A percentile compares a stretch with the other conserved stretches of the same genome.
Evolutionary conservation across 2,113 vertebrate genomes (phyloP).

Genomic region (Pachyramphus minor): DNA sequence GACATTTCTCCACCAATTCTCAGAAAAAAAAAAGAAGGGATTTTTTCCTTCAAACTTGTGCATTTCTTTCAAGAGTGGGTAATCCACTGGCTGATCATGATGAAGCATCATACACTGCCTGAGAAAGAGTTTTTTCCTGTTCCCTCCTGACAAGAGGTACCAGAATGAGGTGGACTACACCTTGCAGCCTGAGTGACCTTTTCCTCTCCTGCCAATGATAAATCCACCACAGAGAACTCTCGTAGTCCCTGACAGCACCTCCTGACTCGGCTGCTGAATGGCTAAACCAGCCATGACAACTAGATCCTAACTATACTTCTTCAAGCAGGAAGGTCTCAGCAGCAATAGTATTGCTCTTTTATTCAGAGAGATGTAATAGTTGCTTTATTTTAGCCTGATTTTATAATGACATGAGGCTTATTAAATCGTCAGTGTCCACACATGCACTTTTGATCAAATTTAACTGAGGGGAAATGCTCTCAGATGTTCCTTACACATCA

Average conservation of each 20-base stretch:
- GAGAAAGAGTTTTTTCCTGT: background rate
- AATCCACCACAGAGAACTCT: background rate
- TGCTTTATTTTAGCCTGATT: background rate
- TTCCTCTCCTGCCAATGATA: background rate
- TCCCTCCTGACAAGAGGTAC: background rate
- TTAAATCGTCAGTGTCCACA: background rate
- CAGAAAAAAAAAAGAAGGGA: background rate
- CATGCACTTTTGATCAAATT: background rate
- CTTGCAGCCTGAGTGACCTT: background rate
- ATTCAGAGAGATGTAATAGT: background rate
- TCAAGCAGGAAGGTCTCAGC: background rate
- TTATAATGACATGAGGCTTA: background rate
- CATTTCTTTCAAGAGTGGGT: background rate
- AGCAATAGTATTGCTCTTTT: background rate
- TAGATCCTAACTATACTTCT: background rate
- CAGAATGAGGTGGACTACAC: background rate
- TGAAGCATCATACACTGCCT: background rate
- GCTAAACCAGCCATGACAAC: background rate
- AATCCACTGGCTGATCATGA: fast-evolving
- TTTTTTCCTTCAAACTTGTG: background rate
- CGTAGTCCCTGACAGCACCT: fast-evolving
- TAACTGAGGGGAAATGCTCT: background rate
- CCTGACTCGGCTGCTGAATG: background rate
- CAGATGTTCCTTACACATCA: background rate
- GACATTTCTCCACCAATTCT: background rate